Evolutionary conservation across 2,797 vertebrate species (phyloP), one percentile per base, ranked within the genome.

Genomic region (Sebastes reedi): DNA sequence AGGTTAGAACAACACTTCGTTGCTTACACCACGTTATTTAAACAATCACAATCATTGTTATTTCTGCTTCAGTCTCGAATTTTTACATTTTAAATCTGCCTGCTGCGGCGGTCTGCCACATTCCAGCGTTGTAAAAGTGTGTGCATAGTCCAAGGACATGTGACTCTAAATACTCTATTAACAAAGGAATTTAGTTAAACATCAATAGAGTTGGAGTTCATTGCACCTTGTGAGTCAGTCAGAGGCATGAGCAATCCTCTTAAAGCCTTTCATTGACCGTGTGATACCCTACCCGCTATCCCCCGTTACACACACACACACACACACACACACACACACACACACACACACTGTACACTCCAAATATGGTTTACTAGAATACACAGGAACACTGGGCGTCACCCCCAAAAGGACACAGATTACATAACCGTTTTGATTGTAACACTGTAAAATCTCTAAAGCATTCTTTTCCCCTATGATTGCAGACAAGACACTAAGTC

Each of bases 181-280:
- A 91, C 88, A 90, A 88, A 88, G 80, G 82, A 90, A 88, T 93
- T 86, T 83, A 75, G 91, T 93, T 93, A 89, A 93, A 90, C 89
- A 92, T 94, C 88, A 89, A 87, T 88, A 67, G 81, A 88, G 72
- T 39, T 55, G 34, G 60, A 87, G 88, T 91, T 83, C 78, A 88
- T 83, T 89, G 84, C 83, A 86, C 86, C 74, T 85, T 80, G 72
- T 71, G 67, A 89, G 83, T 89, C 84, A 85, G 39, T 78, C 73
- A 34, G 77, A 80, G 79, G 60, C 86, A 85, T 22, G 22, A 87
- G 75, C 82, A 89, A 88, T 90, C 87, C 90, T 88, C 80, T 90
- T 88, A 86, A 73, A 80, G 71, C 78, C 56, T 85, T 79, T 82
- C 62, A 72, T 61, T 82, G 80, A 74, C 79, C 71, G 16, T 77